A percentile compares a stretch with the other conserved stretches of the same genome.
Evolutionary conservation across 2,113 vertebrate genomes (phyloP).

Genomic region (Romanogobio albipinnatus): DNA sequence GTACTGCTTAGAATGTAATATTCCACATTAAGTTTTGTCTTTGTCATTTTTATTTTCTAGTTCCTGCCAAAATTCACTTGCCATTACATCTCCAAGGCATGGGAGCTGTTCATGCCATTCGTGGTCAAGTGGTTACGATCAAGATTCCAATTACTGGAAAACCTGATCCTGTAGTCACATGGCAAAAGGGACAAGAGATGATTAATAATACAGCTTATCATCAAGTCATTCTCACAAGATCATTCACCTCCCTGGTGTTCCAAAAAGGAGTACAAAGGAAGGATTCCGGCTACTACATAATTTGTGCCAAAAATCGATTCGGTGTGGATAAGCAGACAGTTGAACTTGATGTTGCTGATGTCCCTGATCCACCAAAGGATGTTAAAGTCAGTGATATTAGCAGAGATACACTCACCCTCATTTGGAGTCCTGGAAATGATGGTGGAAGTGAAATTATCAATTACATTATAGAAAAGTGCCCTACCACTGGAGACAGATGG

Average conservation of each 20-base stretch:
- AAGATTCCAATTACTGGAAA: conserved; percentile 98
- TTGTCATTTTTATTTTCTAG: conserved; percentile 73
- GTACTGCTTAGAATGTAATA: neutral
- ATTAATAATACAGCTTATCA: conserved; percentile 91
- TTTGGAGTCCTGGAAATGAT: conserved; percentile 91
- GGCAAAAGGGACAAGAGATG: conserved; percentile 99
- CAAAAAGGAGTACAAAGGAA: conserved; percentile 91
- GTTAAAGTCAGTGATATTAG: conserved; percentile 87
- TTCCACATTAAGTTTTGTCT: neutral
- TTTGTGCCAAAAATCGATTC: conserved; percentile 98
- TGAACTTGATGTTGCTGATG: conserved; percentile 94
- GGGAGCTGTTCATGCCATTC: conserved; percentile 93
- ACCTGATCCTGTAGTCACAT: conserved; percentile 90
- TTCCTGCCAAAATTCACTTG: conserved; percentile 95
- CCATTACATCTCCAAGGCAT: conserved; percentile 96
- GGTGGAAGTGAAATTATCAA: conserved; percentile 90
- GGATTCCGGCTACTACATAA: conserved; percentile 94
- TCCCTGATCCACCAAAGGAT: conserved; percentile 91
- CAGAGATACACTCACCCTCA: conserved; percentile 93
- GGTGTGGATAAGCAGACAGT: conserved; percentile 97
- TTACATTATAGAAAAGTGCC: conserved; percentile 96
- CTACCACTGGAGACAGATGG: conserved; percentile 92
- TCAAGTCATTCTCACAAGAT: conserved; percentile 97
- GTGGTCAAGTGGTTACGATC: conserved; percentile 92
- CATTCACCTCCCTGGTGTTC: conserved; percentile 97